phyloP scores from a whole-genome alignment of 2,113 vertebrate species.

The Phalacrocorax carbo region DNA sequence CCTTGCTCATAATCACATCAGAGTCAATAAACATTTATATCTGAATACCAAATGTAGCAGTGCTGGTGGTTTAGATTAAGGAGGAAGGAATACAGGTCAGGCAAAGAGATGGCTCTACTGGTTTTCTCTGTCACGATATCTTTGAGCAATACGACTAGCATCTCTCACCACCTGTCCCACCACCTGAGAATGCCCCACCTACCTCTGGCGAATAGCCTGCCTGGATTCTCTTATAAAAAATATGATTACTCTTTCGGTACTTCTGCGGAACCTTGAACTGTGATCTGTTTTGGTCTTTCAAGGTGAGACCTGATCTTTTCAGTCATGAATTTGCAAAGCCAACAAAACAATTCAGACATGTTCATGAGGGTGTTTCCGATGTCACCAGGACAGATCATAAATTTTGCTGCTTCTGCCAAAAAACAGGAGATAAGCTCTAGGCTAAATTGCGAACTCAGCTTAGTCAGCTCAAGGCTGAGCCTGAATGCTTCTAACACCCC shows the following conservation, averaged over 20 bases:
- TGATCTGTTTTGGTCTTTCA: neutral
- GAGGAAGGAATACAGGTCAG: constrained; percentile 1
- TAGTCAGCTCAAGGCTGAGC: constrained; percentile 35
- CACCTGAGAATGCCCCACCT: neutral
- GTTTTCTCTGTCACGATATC: neutral
- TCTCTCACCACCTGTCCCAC: neutral
- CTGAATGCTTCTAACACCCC: neutral
- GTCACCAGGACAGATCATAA: neutral
- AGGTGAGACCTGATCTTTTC: constrained; percentile 10
- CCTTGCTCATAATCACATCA: constrained; percentile 26
- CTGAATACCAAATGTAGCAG: constrained; percentile 23
- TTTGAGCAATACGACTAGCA: neutral
- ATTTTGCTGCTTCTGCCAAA: constrained; percentile 10
- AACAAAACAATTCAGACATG: constrained; percentile 11
- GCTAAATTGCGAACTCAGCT: constrained; percentile 13
- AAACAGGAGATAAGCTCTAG: constrained; percentile 18
- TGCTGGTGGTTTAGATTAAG: constrained; percentile 34
- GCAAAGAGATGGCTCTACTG: neutral
- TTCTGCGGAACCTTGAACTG: neutral
- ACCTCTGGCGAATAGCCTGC: neutral
- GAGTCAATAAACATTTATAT: constrained; percentile 49
- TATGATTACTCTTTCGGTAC: neutral
- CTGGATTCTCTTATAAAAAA: neutral
- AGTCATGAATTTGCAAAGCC: neutral
- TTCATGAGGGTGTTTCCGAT: constrained; percentile 12